phyloP scores from a whole-genome alignment of 1,140 invertebrate species.

The Archivesica marissinica region DNA sequence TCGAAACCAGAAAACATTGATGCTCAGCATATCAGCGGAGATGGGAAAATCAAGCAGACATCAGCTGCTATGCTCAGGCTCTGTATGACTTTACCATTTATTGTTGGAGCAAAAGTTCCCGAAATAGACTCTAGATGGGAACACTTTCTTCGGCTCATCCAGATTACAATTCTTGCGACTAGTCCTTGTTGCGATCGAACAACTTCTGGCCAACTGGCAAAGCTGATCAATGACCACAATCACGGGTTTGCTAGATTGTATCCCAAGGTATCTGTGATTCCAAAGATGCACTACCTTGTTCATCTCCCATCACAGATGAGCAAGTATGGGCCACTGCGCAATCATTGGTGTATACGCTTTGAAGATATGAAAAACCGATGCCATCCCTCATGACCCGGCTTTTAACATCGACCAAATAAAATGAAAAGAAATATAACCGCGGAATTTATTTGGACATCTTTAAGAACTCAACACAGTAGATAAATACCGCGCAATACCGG shows the following conservation, averaged over 20 bases:
- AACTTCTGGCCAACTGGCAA: neutral
- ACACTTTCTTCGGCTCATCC: neutral
- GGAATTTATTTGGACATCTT: too few species aligned
- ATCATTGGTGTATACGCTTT: too few species aligned
- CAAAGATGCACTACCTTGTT: slow-evolving; percentile 26
- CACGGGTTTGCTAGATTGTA: neutral
- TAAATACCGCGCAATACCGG: too few species aligned
- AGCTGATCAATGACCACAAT: neutral
- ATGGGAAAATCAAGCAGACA: neutral
- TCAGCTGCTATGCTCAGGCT: slow-evolving; percentile 8
- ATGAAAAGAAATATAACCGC: too few species aligned
- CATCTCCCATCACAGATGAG: slow-evolving; percentile 38
- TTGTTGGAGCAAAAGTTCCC: neutral
- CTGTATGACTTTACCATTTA: neutral
- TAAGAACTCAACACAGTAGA: too few species aligned
- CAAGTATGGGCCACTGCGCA: slow-evolving; percentile 22
- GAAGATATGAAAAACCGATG: too few species aligned
- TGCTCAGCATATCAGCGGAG: neutral
- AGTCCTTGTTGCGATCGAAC: slow-evolving; percentile 8
- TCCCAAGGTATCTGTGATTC: slow-evolving; percentile 35
- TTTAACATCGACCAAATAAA: too few species aligned
- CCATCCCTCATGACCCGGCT: too few species aligned
- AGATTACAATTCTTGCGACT: neutral
- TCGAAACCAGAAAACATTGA: neutral
- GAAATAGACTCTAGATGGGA: neutral